A percentile compares a stretch with the other conserved stretches of the same genome.
phyloP scores from a whole-genome alignment of 2,888 invertebrate genomes.

The Oxyteleia sp. region DNA sequence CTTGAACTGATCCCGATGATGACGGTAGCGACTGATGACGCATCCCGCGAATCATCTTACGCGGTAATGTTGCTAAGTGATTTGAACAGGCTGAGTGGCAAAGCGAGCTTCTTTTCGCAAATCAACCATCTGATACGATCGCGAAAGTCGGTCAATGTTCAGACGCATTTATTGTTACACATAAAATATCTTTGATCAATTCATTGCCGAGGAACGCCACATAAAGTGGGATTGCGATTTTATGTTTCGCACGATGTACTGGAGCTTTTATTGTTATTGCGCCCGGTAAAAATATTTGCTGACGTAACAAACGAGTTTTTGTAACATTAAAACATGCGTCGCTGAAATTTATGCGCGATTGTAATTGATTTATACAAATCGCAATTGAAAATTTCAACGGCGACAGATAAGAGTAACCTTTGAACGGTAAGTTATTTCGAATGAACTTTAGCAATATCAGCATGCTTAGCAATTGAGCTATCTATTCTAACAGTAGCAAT shows the following conservation, averaged over 20 bases:
- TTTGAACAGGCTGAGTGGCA: no score
- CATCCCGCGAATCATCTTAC: no score
- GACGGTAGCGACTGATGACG: no score
- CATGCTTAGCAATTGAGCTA: slow-evolving; percentile 84
- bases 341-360: not conserved
- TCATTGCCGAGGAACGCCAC: slow-evolving; percentile 43
- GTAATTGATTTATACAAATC: not conserved
- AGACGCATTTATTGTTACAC: slow-evolving; percentile 51
- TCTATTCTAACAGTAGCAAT: slow-evolving; percentile 83
- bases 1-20: no score
- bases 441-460: slow-evolving; percentile 78
- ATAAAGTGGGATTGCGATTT: slow-evolving; percentile 42
- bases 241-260: slow-evolving; percentile 20
- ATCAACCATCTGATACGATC: no score
- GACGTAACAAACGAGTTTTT: not conserved
- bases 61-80: no score
- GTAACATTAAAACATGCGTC: not conserved
- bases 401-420: slow-evolving; percentile 45
- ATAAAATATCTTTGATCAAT: slow-evolving; percentile 58
- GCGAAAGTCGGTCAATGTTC: slow-evolving; percentile 70
- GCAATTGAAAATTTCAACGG: slow-evolving; percentile 6
- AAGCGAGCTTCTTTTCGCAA: no score
- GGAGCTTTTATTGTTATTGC: slow-evolving; percentile 28
- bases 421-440: slow-evolving; percentile 77
- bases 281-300: not conserved